Percentiles rank a stretch among this genome's conserved stretches.
Conservation (phyloP, 2,797 vertebrate genomes). For the Serranus cabrilla region DNA sequence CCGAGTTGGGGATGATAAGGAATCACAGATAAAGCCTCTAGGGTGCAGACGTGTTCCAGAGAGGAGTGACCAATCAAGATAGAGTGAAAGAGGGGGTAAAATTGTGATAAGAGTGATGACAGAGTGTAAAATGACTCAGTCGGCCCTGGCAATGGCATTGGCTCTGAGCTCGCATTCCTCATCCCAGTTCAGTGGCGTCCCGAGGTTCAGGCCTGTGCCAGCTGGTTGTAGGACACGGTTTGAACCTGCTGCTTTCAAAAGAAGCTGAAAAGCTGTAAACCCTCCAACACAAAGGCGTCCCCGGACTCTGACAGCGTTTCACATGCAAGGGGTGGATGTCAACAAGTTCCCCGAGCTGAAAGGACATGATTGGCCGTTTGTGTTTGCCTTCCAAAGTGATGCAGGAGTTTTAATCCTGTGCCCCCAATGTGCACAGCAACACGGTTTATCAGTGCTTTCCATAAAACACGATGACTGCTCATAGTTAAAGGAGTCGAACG, state of each 20-base stretch:
- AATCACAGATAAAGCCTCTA: conserved; percentile 78
- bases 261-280: conserved; percentile 25
- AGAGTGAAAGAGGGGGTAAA: conserved; percentile 72
- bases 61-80: conserved; percentile 81
- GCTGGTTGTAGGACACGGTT: conserved; percentile 27
- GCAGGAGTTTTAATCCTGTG: background rate
- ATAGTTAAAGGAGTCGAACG: conserved; percentile 3
- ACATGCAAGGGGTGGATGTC: conserved; percentile 20
- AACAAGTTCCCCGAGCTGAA: background rate
- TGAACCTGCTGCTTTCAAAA: conserved; percentile 42
- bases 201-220: conserved; percentile 35
- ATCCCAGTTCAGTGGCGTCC: conserved; percentile 48
- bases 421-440: background rate
- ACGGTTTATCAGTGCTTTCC: background rate
- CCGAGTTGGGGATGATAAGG: conserved; percentile 76
- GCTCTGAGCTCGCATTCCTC: conserved; percentile 68
- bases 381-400: background rate
- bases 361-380: background rate
- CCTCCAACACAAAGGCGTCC: conserved; percentile 4
- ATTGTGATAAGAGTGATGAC: conserved; percentile 81
- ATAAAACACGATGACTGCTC: background rate
- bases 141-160: conserved; percentile 65
- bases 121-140: conserved; percentile 79
- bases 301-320: background rate
- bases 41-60: conserved; percentile 76